Evolutionary conservation across 2,113 vertebrate species (phyloP).

Genomic region (Oxygymnocypris stewartii): DNA sequence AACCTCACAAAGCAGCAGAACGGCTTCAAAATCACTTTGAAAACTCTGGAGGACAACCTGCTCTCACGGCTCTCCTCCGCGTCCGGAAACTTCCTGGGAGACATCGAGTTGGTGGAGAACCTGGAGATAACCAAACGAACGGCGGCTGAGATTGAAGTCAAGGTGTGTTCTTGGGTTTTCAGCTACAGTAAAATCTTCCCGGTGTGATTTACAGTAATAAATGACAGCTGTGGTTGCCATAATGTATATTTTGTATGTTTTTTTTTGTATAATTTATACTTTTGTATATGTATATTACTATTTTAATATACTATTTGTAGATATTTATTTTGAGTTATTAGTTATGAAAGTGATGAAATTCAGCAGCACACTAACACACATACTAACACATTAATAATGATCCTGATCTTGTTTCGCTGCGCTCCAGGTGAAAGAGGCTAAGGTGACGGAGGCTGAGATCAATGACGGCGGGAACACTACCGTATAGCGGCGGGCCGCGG

Average conservation of each 20-base stretch:
- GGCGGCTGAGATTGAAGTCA: slow-evolving; percentile 86
- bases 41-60: slow-evolving; percentile 89
- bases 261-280: no score
- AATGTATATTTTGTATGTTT: no score
- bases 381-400: neutral
- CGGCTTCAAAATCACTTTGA: slow-evolving; percentile 95
- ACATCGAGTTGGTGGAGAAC: slow-evolving; percentile 89
- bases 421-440: slow-evolving; percentile 87
- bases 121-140: slow-evolving; percentile 91
- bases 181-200: neutral
- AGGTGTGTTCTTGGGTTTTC: slow-evolving; percentile 72
- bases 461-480: slow-evolving; percentile 91
- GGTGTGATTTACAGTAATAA: neutral
- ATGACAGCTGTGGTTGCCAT: neutral
- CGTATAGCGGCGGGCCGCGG: slow-evolving; percentile 81
- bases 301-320: no score
- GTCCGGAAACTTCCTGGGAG: slow-evolving; percentile 92
- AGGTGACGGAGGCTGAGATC: slow-evolving; percentile 86
- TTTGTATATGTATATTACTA: no score
- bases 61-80: slow-evolving; percentile 90
- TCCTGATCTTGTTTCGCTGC: neutral
- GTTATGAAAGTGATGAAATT: neutral
- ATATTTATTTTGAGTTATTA: neutral
- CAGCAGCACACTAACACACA: neutral
- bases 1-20: slow-evolving; percentile 94